phyloP scores from a whole-genome alignment of 2,888 invertebrate genomes.

The Proisotoma minuta region DNA sequence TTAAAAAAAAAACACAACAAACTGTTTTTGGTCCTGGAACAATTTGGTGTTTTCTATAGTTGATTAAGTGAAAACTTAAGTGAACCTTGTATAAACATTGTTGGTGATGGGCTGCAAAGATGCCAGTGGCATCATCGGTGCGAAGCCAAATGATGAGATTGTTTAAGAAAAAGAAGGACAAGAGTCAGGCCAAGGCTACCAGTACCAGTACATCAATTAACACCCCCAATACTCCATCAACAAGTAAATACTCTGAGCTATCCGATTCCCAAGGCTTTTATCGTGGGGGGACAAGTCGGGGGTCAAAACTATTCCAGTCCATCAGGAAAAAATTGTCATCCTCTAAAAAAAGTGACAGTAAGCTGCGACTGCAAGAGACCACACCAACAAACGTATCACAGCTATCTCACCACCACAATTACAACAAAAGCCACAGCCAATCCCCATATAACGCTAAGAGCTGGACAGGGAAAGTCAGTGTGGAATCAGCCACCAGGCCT shows the following conservation, averaged over 20 bases:
- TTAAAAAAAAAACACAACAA: neutral
- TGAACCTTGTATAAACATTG: no score
- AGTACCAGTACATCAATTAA: constrained; percentile 30
- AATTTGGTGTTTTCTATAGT: no score
- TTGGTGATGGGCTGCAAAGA: constrained; percentile 32
- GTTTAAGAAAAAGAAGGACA: constrained; percentile 35
- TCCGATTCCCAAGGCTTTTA: constrained; percentile 21
- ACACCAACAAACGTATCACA: constrained; percentile 1
- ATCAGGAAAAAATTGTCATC: constrained; percentile 36
- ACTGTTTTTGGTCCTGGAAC: no score
- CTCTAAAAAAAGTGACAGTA: neutral
- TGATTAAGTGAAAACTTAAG: no score
- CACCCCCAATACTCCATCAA: constrained; percentile 11
- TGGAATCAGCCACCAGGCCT: neutral
- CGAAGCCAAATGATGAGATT: constrained; percentile 44
- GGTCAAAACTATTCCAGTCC: constrained; percentile 38
- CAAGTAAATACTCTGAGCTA: constrained; percentile 31
- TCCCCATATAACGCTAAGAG: neutral
- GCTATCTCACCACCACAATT: neutral
- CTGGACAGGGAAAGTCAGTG: neutral
- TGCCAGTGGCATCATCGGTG: constrained; percentile 45
- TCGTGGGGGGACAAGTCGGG: constrained; percentile 29
- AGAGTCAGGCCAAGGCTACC: constrained; percentile 1
- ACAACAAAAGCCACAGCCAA: neutral
- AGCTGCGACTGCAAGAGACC: neutral